phyloP scores from a whole-genome alignment of 2,888 invertebrate genomes.

The Salpingus planirostris region DNA sequence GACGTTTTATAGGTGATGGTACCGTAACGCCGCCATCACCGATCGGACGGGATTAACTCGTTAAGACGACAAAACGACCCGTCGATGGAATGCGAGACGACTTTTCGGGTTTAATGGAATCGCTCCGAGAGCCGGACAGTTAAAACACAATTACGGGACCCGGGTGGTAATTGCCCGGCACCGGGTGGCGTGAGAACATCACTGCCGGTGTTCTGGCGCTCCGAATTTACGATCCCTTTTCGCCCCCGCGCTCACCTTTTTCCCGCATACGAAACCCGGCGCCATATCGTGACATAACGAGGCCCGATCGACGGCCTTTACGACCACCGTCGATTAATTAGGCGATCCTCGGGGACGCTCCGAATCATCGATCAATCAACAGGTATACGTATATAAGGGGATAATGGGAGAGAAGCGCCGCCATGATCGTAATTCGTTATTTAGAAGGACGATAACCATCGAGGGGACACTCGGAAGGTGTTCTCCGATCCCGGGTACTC shows the following conservation, averaged over 20 bases:
- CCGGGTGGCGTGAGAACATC: constrained; percentile 26
- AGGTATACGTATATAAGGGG: too few species aligned
- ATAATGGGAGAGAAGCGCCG: too few species aligned
- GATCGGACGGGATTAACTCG: too few species aligned
- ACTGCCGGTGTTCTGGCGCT: constrained; percentile 20
- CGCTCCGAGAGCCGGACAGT: constrained; percentile 23
- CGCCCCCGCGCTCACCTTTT: constrained; percentile 15
- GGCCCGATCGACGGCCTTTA: constrained; percentile 5
- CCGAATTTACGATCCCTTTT: constrained; percentile 24
- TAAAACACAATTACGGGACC: constrained; percentile 24
- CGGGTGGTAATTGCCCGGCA: constrained; percentile 26
- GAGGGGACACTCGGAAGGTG: too few species aligned
- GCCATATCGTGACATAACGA: constrained; percentile 12
- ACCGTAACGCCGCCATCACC: too few species aligned
- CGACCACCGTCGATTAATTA: constrained; percentile 11
- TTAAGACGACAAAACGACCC: too few species aligned
- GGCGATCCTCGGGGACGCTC: constrained; percentile 1
- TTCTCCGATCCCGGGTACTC: too few species aligned
- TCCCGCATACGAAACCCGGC: too few species aligned
- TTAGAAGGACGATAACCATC: too few species aligned
- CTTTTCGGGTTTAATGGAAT: constrained; percentile 24
- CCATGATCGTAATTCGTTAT: too few species aligned
- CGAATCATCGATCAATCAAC: neutral
- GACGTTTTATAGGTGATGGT: too few species aligned
- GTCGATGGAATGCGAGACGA: too few species aligned